Conservation (phyloP, 2,797 vertebrate species). For the Pteropus rufus region DNA sequence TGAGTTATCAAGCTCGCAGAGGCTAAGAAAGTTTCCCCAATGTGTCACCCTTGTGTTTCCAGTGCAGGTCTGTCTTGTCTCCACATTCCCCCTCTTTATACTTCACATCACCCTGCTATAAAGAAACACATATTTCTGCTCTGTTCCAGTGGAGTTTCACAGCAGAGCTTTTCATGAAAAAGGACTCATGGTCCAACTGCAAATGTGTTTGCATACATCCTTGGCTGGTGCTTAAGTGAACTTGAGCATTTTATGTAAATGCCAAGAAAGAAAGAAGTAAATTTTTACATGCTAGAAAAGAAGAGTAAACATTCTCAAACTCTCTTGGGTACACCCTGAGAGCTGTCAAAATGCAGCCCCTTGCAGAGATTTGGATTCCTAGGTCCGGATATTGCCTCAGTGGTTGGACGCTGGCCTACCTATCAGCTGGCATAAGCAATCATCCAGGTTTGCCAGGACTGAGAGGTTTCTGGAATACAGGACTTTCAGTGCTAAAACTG, state of each 20-base stretch:
- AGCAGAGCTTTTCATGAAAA: neutral
- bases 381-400: too few species aligned
- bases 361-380: too few species aligned
- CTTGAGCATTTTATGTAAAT: neutral
- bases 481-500: neutral
- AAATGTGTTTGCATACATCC: neutral
- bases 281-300: neutral
- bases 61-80: too few species aligned
- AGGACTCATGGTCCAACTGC: neutral
- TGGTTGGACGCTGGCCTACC: neutral
- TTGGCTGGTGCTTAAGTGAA: neutral
- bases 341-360: neutral
- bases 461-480: neutral
- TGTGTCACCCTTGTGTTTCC: fast-evolving
- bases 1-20: neutral
- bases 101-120: neutral
- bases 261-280: neutral
- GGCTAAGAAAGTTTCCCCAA: neutral
- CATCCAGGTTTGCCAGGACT: neutral
- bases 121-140: neutral
- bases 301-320: neutral
- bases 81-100: neutral
- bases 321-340: neutral
- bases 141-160: neutral
- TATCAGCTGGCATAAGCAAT: too few species aligned